phyloP scores from a whole-genome alignment of 2,888 invertebrate genomes.

The Campoletis raptor region DNA sequence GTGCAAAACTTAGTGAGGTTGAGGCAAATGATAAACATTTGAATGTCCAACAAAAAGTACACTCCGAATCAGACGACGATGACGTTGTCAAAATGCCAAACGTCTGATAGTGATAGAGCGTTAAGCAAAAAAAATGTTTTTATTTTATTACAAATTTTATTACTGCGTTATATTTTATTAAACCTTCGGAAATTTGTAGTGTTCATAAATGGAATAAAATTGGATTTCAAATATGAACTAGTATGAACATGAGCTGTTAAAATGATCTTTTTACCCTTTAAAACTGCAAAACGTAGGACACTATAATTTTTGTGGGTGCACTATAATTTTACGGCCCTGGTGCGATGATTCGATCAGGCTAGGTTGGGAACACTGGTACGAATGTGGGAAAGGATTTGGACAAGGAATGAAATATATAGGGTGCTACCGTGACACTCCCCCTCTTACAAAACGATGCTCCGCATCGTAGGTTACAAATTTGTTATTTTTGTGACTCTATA shows the following conservation, averaged over 20 bases:
- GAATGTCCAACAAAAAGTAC: slow-evolving; percentile 9
- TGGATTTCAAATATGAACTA: background rate
- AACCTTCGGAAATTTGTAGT: background rate
- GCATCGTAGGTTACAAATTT: no score
- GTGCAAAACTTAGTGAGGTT: background rate
- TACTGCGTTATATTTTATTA: background rate
- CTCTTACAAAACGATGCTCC: no score
- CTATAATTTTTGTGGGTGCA: background rate
- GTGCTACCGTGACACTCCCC: no score
- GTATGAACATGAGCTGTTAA: background rate
- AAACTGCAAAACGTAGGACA: background rate
- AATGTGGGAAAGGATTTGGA: no score
- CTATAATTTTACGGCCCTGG: slow-evolving; percentile 9
- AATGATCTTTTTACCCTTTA: background rate
- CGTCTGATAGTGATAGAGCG: no score
- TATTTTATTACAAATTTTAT: background rate
- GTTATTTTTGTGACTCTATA: no score
- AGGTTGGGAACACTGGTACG: slow-evolving; percentile 1
- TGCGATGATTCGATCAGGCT: background rate
- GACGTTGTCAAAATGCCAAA: no score
- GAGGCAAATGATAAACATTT: no score
- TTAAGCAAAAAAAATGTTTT: background rate
- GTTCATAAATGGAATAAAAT: background rate
- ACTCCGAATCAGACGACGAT: slow-evolving; percentile 4
- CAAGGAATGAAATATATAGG: no score